Base-by-base conservation (phyloP, 2,888 invertebrate genomes). In the Lepidochrysops patricia region DNA sequence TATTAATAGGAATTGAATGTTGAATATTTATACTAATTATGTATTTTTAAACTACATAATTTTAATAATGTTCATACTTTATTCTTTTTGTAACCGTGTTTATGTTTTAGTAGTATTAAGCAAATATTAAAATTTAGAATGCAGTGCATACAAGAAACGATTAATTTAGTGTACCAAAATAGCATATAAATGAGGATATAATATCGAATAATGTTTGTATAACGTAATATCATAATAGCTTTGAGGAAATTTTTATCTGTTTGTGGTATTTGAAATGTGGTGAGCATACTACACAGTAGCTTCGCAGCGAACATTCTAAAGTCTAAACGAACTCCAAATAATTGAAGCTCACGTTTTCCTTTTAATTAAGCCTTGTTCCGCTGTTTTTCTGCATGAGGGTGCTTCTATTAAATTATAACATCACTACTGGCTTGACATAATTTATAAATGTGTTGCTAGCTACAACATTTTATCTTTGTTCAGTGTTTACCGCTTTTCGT, bases 361-460 rank as follows among this genome's bases (percentile, higher is more conserved):
- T 59, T 59, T 59, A 59, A 59, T 59, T 59, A 59, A 59, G 35
- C 35, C 26, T 35, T 59, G 35, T 35, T 52, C 35, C 59, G 37
- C 35, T 59, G 59, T 52, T 59, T 59, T 58, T 59, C 27, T 59
- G 59, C 52, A 52, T 52, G 59, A 59, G 59, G 52, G 52, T 59
- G 52, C 52, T 59, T 35, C 15, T 50, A 26, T 58, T 29, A 59
- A 59, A 59, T 59, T 59, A 52, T 35, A 54, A 54, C 52, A 52
- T 34, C 37, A 50, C 35, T 26, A 59, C 52, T 34, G 52, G 52
- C 52, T 50, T 59, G 43, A 27, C 43, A 29, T 57, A 37, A 50
- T 50, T 52, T 52, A 52, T 23, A 35, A 52, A 25, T 34, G 37
- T 59, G 52, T 59, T 59, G 59, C 52, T 52, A 52, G 59, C 52